Conservation (phyloP, 2,797 vertebrate species). For the Phataginus tricuspis region DNA sequence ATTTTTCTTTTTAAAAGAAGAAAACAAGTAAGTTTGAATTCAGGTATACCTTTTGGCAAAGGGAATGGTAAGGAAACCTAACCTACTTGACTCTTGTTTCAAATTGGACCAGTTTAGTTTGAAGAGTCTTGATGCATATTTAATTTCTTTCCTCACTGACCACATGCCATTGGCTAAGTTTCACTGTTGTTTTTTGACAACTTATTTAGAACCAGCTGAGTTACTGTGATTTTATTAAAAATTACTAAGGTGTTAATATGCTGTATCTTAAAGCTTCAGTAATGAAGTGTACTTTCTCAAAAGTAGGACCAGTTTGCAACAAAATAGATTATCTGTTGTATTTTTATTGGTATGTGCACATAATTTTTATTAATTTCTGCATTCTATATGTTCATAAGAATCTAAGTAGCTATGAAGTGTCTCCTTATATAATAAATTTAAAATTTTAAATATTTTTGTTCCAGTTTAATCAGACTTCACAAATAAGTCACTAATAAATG, state of each 20-base stretch:
- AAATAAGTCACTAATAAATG: constrained; percentile 14
- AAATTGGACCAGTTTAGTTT: not conserved
- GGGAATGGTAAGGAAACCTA: not conserved
- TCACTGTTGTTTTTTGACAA: not conserved
- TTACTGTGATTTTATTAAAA: not conserved
- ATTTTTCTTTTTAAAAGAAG: not conserved
- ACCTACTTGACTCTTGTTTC: not conserved
- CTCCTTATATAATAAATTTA: constrained; percentile 13
- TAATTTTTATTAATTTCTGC: constrained; percentile 23
- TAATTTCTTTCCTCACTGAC: not conserved
- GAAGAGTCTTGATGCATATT: not conserved
- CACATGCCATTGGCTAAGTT: not conserved
- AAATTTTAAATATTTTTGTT: constrained; percentile 19
- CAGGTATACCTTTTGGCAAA: not conserved
- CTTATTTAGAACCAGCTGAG: not conserved
- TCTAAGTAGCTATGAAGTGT: not conserved
- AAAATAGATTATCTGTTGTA: not conserved
- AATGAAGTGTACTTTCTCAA: constrained; percentile 8
- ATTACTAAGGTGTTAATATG: not conserved
- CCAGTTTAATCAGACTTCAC: not conserved
- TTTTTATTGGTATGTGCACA: not conserved
- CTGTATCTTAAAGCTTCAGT: not conserved
- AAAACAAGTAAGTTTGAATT: not conserved
- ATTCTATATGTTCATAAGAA: not conserved
- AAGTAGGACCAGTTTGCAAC: not conserved